Base-by-base conservation (phyloP, 2,888 invertebrate species). In the Hipparchia sbordonii region DNA sequence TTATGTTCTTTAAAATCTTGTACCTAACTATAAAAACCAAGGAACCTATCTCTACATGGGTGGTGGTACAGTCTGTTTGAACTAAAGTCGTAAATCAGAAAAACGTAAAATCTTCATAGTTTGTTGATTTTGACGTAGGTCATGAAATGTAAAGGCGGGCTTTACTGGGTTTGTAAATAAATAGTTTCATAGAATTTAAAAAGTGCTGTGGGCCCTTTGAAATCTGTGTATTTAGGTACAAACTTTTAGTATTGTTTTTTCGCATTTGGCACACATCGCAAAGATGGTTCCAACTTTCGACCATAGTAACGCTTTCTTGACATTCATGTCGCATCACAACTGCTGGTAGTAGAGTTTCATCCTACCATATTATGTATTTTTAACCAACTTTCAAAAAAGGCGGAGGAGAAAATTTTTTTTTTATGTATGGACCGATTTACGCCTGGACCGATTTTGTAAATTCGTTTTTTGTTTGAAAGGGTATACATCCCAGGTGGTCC, bases 101-200 rank as follows among this genome's bases (percentile, higher is more conserved):
- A 66, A 12, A 67, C 67, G 67, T 67, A 67, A 67, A 67, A 67
- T 57, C 67, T 67, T 33, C 57, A 67, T 48, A 59, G 67, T 23
- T 71, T 71, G 71, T 66, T 71, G 59, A 71, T 71, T 51, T 65
- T 66, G 66, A 71, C 59, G 52, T 13, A 59, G 45, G 67, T 67
- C 65, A 67, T 45, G 67, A 56, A 59, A 67, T 48, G 48, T 67
- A 23, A 23, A 48, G 48, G 56, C 45, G 13, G 56, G 45, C 8
- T 9, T 46, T n/a, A 45, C 67, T 13, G 13, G 67, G 10, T 45
- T 67, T 67, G 67, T 67, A 54, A 39, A 66, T 54, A 54, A 54
- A 54, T 52, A n/a, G 13, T 13, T 67, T 67, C 52, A 33, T 33
- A 52, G 51, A 52, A 65, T 52, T 33, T n/a, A 48, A 62, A 45